These are phyloP conservation scores for Grapholita molesta DNA, from an alignment of 1,140 invertebrate genomes.

Conservation along the genomic window DNA sequence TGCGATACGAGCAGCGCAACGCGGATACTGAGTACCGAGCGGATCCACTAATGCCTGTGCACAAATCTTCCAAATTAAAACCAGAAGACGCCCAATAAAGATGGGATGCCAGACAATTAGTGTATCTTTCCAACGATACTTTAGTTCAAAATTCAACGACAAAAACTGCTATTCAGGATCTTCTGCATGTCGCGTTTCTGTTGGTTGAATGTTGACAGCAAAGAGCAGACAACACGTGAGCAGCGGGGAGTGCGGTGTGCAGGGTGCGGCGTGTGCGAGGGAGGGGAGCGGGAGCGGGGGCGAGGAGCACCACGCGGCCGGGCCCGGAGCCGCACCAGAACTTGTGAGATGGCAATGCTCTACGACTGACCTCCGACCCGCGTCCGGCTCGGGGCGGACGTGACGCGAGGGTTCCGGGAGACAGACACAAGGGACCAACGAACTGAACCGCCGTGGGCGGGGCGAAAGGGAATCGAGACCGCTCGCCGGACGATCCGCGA, in stretches of 20 bases:
- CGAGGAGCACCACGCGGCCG: constrained; percentile 22
- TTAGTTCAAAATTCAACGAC: constrained; percentile 15
- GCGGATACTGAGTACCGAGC: constrained; percentile 22
- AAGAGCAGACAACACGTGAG: constrained; percentile 19
- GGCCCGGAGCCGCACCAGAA: constrained; percentile 56
- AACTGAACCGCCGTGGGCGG: constrained; percentile 51
- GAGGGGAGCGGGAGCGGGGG: constrained; percentile 24
- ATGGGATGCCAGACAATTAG: constrained; percentile 16
- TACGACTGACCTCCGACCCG: constrained; percentile 69
- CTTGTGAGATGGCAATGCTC: constrained; percentile 75
- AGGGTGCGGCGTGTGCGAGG: constrained; percentile 22
- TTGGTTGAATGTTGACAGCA: constrained; percentile 11
- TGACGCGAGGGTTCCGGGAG: constrained; percentile 53
- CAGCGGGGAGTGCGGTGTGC: constrained; percentile 19
- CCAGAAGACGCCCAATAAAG: not conserved
- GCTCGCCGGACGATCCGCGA: constrained; percentile 71
- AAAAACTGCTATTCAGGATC: constrained; percentile 5
- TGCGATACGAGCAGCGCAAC: constrained; percentile 25
- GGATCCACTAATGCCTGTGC: constrained; percentile 26
- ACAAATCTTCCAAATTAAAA: not conserved
- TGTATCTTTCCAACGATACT: constrained; percentile 19
- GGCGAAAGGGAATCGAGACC: constrained; percentile 53
- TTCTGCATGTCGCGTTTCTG: constrained; percentile 14
- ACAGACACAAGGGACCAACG: constrained; percentile 47
- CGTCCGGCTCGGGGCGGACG: constrained; percentile 49